These are phyloP conservation scores for Corydoras maculifer DNA, from an alignment of 2,113 vertebrate genomes.

Conservation along the genomic window DNA sequence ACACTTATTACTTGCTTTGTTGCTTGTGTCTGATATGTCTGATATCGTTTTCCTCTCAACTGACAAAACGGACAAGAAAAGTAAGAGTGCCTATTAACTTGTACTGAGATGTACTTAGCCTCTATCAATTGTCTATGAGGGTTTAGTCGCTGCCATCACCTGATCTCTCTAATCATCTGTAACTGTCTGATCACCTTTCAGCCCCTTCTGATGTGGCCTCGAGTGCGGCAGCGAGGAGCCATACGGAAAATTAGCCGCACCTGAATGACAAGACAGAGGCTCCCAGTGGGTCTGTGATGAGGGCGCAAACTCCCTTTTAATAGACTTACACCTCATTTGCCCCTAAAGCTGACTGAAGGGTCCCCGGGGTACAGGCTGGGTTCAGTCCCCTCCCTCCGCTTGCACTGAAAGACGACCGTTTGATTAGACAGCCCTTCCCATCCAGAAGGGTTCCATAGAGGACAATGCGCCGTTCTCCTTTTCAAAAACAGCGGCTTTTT, in stretches of 20 bases:
- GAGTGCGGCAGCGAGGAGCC: conserved; percentile 22
- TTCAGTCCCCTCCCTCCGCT: conserved; percentile 59
- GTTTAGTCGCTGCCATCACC: conserved; percentile 17
- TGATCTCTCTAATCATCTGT: conserved; percentile 36
- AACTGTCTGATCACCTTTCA: conserved; percentile 26
- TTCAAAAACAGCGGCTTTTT: conserved; percentile 61
- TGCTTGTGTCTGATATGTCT: too few species aligned
- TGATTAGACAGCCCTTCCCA: conserved; percentile 73
- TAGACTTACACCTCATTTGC: conserved; percentile 83
- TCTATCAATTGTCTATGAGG: neutral
- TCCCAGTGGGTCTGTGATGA: conserved; percentile 72
- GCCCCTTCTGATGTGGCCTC: conserved; percentile 6
- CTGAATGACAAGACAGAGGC: conserved; percentile 71
- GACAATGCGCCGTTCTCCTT: conserved; percentile 56
- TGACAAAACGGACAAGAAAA: too few species aligned
- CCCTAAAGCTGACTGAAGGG: conserved; percentile 77
- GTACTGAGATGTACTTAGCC: neutral
- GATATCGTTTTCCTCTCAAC: too few species aligned
- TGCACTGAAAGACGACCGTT: conserved; percentile 66
- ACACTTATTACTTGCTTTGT: too few species aligned
- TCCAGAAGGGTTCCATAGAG: conserved; percentile 70
- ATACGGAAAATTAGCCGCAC: conserved; percentile 68
- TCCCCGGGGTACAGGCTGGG: conserved; percentile 55
- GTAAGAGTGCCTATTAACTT: too few species aligned
- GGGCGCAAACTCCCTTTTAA: conserved; percentile 76